phyloP scores from a whole-genome alignment of 2,888 invertebrate species.

The Polymixis flavicincta region DNA sequence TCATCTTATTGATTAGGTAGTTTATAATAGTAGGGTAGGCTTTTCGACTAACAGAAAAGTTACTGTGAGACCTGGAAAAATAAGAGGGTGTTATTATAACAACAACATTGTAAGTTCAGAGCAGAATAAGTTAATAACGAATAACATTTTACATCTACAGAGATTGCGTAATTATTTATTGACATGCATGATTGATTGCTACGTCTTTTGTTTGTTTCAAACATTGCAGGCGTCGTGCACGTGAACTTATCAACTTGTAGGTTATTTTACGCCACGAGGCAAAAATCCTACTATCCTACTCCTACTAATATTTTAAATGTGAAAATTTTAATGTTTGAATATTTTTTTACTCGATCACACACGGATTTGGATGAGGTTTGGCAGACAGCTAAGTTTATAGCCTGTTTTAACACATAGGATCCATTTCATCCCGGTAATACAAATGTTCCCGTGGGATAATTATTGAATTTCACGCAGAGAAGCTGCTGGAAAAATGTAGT shows the following conservation, averaged over 20 bases:
- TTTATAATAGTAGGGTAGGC: constrained; percentile 69
- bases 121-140: background rate
- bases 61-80: constrained; percentile 70
- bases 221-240: constrained; percentile 18
- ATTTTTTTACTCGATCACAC: no score
- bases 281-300: background rate
- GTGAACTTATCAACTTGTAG: constrained; percentile 22
- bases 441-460: no score
- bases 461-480: no score
- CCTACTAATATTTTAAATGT: no score
- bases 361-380: no score
- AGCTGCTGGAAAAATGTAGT: no score
- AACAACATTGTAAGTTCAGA: background rate
- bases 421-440: no score
- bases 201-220: constrained; percentile 27
- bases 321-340: no score
- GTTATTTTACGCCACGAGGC: background rate
- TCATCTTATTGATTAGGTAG: constrained; percentile 78
- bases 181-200: background rate
- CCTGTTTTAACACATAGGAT: no score
- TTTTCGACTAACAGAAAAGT: constrained; percentile 67
- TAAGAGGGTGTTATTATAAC: constrained; percentile 4
- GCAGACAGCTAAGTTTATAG: no score
- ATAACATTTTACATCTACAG: background rate
- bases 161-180: constrained; percentile 34